These are phyloP conservation scores for Clarias laeviceps DNA, from an alignment of 2,797 vertebrate genomes.

Conservation along the genomic window DNA sequence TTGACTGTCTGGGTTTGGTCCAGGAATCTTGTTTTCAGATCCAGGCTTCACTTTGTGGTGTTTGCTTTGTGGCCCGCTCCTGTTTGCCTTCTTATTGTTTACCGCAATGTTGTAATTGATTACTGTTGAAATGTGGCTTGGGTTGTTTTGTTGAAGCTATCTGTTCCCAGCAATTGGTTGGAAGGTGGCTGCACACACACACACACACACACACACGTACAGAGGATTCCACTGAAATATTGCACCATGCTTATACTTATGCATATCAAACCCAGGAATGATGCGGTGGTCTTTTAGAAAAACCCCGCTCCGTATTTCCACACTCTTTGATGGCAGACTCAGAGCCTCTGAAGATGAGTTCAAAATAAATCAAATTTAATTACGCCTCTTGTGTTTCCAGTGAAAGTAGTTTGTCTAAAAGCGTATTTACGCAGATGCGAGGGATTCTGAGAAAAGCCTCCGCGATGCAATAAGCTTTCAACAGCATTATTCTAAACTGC, in stretches of 20 bases:
- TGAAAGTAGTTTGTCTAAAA: slow-evolving; percentile 42
- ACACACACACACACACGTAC: slow-evolving; percentile 11
- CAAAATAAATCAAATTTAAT: slow-evolving; percentile 59
- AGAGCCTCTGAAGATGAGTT: slow-evolving; percentile 56
- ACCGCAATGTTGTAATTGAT: slow-evolving; percentile 55
- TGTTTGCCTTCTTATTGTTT: slow-evolving; percentile 57
- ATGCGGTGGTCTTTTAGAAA: not conserved
- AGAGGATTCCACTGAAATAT: slow-evolving; percentile 44
- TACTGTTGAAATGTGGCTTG: slow-evolving; percentile 49
- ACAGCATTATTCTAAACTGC: slow-evolving; percentile 41
- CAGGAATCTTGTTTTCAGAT: slow-evolving; percentile 62
- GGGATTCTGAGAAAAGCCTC: not conserved
- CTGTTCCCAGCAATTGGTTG: not conserved
- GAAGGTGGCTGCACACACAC: not conserved
- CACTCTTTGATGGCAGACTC: slow-evolving; percentile 58
- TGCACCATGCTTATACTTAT: slow-evolving; percentile 42
- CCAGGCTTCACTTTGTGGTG: slow-evolving; percentile 54
- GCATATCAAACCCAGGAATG: slow-evolving; percentile 46
- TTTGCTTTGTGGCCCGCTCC: slow-evolving; percentile 51
- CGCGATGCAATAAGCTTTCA: slow-evolving; percentile 17
- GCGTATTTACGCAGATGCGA: slow-evolving; percentile 35
- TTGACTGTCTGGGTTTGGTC: slow-evolving; percentile 53
- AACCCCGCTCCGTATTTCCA: slow-evolving; percentile 36
- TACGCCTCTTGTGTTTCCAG: slow-evolving; percentile 52
- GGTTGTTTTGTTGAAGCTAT: not conserved